Percentiles rank a stretch among this genome's conserved stretches.
Evolutionary conservation across 1,140 invertebrate species (phyloP).

Genomic region (Drosophila sulfurigaster): DNA sequence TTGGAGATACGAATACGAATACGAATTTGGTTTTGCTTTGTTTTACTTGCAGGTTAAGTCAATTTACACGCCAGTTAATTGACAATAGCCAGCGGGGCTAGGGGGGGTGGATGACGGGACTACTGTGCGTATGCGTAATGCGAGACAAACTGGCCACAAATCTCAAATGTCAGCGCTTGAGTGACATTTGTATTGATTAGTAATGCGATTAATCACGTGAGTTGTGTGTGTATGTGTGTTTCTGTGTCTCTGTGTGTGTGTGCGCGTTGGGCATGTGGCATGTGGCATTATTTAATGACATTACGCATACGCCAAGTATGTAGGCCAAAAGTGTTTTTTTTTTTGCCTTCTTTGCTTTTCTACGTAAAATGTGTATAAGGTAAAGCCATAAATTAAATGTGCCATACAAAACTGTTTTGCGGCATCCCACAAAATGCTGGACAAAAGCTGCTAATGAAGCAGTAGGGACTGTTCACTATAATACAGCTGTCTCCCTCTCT

Average conservation of each 20-base stretch:
- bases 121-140: slow-evolving; percentile 79
- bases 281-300: slow-evolving; percentile 64
- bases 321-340: slow-evolving; percentile 44
- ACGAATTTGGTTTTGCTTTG: slow-evolving; percentile 9
- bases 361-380: slow-evolving; percentile 35
- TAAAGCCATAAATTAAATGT: slow-evolving; percentile 43
- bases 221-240: slow-evolving; percentile 21
- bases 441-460: slow-evolving; percentile 48
- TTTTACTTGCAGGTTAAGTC: slow-evolving; percentile 45
- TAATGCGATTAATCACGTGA: slow-evolving; percentile 79
- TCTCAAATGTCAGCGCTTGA: slow-evolving; percentile 77
- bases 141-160: slow-evolving; percentile 69
- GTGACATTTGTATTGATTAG: slow-evolving; percentile 82
- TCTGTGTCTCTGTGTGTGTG: not conserved
- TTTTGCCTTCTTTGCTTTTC: not conserved
- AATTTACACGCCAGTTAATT: slow-evolving; percentile 70
- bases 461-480: not conserved
- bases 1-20: not conserved
- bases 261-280: slow-evolving; percentile 40
- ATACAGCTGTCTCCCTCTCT: slow-evolving; percentile 1
- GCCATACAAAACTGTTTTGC: slow-evolving; percentile 32
- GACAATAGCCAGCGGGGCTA: slow-evolving; percentile 37
- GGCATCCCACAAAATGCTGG: slow-evolving; percentile 26
- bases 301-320: slow-evolving; percentile 62
- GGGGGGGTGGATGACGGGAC: slow-evolving; percentile 24